phyloP scores from a whole-genome alignment of 2,113 vertebrate species.

The Bubalus kerabau region DNA sequence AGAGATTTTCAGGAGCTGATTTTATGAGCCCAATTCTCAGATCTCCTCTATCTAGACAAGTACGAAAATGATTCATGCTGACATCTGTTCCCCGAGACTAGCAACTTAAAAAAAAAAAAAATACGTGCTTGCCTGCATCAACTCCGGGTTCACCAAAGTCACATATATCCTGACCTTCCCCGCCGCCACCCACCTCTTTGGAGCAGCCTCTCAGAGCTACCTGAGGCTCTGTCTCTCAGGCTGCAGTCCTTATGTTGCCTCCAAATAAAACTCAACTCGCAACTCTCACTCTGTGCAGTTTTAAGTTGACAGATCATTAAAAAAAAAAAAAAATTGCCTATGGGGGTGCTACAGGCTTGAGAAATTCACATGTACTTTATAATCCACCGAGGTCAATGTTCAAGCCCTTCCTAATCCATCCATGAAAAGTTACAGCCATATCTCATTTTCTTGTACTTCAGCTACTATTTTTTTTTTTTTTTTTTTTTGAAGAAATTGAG shows the following conservation, averaged over 20 bases:
- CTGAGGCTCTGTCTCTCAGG: background rate
- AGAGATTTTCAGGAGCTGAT: background rate
- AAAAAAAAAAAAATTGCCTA: background rate
- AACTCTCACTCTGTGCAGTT: background rate
- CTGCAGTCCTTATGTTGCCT: rapidly evolving
- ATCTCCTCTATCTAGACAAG: background rate
- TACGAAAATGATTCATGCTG: background rate
- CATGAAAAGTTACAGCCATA: background rate
- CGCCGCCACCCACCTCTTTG: rapidly evolving
- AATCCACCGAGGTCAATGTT: background rate
- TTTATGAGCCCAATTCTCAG: background rate
- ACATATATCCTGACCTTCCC: background rate
- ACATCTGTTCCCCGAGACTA: background rate
- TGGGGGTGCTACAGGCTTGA: rapidly evolving
- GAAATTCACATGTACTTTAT: background rate
- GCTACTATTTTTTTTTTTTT: background rate
- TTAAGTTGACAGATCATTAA: background rate
- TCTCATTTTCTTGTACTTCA: background rate
- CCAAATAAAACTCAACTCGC: background rate
- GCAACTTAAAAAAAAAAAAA: too few relatives aligned
- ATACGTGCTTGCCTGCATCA: background rate
- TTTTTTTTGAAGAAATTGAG: background rate
- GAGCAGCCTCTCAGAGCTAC: background rate
- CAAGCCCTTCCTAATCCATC: background rate
- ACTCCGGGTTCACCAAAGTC: background rate